Base-by-base conservation (phyloP, 1,140 invertebrate genomes). In the Vanessa atalanta region DNA sequence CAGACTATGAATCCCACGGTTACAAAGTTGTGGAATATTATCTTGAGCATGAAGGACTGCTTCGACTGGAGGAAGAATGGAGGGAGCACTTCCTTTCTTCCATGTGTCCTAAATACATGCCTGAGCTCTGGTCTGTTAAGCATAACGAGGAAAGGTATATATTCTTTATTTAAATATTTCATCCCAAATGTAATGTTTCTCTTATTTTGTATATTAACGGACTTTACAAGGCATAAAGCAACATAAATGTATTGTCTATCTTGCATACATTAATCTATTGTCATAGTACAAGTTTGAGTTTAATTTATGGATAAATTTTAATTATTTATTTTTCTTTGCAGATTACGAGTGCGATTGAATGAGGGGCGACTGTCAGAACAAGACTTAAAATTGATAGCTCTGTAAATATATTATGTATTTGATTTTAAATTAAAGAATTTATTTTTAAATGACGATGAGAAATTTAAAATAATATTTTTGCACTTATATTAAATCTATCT, bases 81-180 rank as follows among this genome's bases (percentile, higher is more conserved):
- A 91, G 97, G 12, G 93, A 97, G 83, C 96, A 97, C 87, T 97
- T 98, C 86, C 79, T 98, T 9, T 82, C 92, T 0, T 94, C 93
- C 3, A 97, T 97, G 97, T 87, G 95, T 47, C 97, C 97, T 0
- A 86, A 94, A 51, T 95, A 93, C 88, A 93, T 98, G 82, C 97
- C 97, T 0, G 86, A 94, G 7, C 88, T 96, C 57, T 98, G 97
- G 97, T 97, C 96, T 65, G 88, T 96, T 16, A 94, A 94, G 75
- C 96, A 97, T 79, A 96, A 95, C 80, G 94, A 94, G 65, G 93
- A 95, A 37, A 88, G 83, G 85, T 88, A 53, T 63, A 43, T 43
- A 43, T 47, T 68, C 50, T 53, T 8, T 61, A 65, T 60, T 15
- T 11, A 31, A 31, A 31, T 43, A 43, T 43, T 43, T 43, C 1